phyloP scores from a whole-genome alignment of 2,797 vertebrate species.

The Pristis pectinata region DNA sequence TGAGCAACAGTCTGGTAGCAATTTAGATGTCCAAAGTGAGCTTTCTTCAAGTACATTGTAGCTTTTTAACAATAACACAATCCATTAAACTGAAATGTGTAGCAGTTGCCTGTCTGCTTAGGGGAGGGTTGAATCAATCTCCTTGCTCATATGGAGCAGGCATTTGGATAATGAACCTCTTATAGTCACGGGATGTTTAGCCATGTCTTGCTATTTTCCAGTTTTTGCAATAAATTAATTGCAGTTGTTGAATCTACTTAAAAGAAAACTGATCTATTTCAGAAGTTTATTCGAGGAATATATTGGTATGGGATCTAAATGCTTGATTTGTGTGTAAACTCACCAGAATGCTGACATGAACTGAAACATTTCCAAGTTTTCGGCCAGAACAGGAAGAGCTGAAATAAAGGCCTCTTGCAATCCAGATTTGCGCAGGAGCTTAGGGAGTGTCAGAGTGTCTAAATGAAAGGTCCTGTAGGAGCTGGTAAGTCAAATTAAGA shows the following conservation, averaged over 20 bases:
- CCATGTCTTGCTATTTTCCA: background rate
- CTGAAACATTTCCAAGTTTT: conserved; percentile 11
- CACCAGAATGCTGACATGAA: conserved; percentile 2
- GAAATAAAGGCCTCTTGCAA: conserved; percentile 10
- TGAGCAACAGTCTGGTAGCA: background rate
- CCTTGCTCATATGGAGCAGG: background rate
- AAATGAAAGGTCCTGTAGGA: background rate
- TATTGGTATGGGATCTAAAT: background rate
- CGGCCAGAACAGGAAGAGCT: background rate
- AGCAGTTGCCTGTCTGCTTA: background rate
- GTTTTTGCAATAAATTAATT: background rate
- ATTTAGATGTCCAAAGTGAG: background rate
- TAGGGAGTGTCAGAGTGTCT: background rate
- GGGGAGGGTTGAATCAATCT: background rate
- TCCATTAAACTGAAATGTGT: background rate
- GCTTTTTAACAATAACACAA: background rate
- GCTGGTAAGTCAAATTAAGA: background rate
- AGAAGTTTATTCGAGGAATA: background rate
- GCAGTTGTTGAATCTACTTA: background rate
- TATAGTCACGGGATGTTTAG: background rate
- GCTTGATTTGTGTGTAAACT: background rate
- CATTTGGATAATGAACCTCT: background rate
- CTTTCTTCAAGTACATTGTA: background rate
- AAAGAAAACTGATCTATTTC: background rate
- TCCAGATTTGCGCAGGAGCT: background rate